Conservation (phyloP, 2,797 vertebrate genomes). For the Euphonia xanthogaster region DNA sequence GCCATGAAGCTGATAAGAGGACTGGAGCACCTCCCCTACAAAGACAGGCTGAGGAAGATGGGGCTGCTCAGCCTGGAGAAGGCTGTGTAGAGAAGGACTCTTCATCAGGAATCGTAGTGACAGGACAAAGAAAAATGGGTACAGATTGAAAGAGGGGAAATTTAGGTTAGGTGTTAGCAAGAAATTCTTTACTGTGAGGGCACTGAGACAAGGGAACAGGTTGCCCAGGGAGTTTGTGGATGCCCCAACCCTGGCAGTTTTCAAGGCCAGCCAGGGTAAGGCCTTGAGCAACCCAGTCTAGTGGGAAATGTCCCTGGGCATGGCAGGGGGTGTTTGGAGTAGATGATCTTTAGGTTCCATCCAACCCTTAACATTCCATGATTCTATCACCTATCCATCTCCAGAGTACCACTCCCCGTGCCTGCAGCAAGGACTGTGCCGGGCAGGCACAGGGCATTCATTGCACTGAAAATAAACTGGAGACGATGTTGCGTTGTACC, state of each 20-base stretch:
- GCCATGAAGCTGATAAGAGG: rapidly evolving
- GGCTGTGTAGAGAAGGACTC: no score
- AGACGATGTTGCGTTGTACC: background rate
- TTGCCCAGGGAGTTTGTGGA: background rate
- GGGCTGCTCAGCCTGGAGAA: background rate
- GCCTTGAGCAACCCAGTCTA: background rate
- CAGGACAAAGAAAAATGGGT: background rate
- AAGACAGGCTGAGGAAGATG: background rate
- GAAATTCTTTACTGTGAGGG: background rate
- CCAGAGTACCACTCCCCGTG: rapidly evolving
- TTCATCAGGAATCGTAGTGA: background rate
- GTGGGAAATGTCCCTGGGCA: background rate
- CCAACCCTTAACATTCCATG: background rate
- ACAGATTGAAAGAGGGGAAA: background rate
- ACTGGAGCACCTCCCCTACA: background rate
- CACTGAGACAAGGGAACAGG: background rate
- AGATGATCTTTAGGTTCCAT: background rate
- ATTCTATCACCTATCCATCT: background rate
- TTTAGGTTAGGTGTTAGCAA: background rate
- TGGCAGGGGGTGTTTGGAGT: background rate
- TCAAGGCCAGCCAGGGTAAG: background rate
- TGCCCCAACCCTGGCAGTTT: background rate
- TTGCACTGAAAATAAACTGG: background rate
- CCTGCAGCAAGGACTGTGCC: background rate
- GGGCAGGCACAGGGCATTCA: background rate